These are phyloP conservation scores for Zosterops japonicus DNA, from an alignment of 2,113 vertebrate genomes.

Conservation along the genomic window DNA sequence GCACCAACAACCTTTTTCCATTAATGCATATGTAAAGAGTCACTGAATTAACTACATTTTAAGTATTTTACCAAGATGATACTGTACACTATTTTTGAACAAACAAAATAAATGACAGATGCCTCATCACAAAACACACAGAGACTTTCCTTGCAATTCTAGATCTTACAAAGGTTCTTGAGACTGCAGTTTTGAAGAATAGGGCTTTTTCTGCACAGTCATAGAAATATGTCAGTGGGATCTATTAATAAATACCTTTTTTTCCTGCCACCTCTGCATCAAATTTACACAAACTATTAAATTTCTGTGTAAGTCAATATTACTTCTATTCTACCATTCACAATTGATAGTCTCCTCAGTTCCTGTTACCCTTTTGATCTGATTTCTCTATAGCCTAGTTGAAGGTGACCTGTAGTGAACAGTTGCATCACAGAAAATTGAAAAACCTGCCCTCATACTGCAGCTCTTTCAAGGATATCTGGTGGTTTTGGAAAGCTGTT, in stretches of 20 bases:
- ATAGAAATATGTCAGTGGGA: neutral
- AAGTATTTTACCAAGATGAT: neutral
- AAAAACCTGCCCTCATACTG: neutral
- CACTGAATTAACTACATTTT: neutral
- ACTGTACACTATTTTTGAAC: neutral
- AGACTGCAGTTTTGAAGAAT: neutral
- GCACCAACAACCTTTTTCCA: neutral
- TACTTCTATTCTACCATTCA: neutral
- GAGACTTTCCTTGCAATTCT: neutral
- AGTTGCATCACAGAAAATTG: neutral
- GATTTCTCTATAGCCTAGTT: neutral
- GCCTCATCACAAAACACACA: neutral
- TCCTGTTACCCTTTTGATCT: neutral
- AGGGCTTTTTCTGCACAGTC: neutral
- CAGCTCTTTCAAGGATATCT: neutral
- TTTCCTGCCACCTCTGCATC: neutral
- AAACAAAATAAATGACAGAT: neutral
- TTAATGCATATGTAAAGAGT: neutral
- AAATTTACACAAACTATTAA: neutral
- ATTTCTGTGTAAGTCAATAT: neutral
- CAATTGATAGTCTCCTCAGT: neutral
- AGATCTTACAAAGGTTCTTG: neutral
- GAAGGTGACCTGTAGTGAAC: neutral
- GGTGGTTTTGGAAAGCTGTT: neutral
- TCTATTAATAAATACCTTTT: neutral